Conservation (phyloP, 2,888 invertebrate species). For the Papilio protenor region DNA sequence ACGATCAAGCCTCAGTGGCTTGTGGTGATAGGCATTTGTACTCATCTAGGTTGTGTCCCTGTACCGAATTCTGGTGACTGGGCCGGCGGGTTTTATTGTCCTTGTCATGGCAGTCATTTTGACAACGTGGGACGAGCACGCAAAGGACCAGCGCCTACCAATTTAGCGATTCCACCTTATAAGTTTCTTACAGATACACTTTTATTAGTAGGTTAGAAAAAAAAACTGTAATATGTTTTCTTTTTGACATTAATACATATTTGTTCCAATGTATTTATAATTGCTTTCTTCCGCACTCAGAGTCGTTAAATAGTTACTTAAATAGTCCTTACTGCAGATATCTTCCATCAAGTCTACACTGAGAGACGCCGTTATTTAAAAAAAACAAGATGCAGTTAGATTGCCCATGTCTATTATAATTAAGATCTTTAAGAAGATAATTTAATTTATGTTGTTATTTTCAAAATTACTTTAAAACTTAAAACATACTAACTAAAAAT, state of each 20-base stretch:
- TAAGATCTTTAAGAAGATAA: too few relatives aligned
- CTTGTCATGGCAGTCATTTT: slow-evolving; percentile 93
- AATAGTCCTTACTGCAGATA: neutral
- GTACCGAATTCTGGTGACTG: slow-evolving; percentile 88
- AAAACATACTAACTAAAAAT: too few relatives aligned
- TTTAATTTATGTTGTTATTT: too few relatives aligned
- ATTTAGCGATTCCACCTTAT: slow-evolving; percentile 88
- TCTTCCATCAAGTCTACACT: too few relatives aligned
- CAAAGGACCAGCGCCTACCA: slow-evolving; percentile 90
- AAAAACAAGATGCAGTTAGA: too few relatives aligned
- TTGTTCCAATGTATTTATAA: neutral
- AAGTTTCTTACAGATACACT: slow-evolving; percentile 79
- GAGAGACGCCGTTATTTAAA: too few relatives aligned
- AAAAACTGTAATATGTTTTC: neutral
- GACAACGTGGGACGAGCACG: slow-evolving; percentile 90
- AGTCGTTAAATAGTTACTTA: neutral
- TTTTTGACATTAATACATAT: neutral
- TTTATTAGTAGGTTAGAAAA: slow-evolving; percentile 80
- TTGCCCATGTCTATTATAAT: too few relatives aligned
- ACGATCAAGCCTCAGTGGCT: slow-evolving; percentile 89
- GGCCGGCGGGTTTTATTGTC: slow-evolving; percentile 90
- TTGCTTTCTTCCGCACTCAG: neutral
- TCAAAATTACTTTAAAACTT: too few relatives aligned
- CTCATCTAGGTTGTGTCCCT: slow-evolving; percentile 93
- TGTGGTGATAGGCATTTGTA: slow-evolving; percentile 91